A percentile compares a stretch with the other conserved stretches of the same genome.
Conservation (phyloP, 2,888 invertebrate species). For the Cyaniris semiargus region DNA sequence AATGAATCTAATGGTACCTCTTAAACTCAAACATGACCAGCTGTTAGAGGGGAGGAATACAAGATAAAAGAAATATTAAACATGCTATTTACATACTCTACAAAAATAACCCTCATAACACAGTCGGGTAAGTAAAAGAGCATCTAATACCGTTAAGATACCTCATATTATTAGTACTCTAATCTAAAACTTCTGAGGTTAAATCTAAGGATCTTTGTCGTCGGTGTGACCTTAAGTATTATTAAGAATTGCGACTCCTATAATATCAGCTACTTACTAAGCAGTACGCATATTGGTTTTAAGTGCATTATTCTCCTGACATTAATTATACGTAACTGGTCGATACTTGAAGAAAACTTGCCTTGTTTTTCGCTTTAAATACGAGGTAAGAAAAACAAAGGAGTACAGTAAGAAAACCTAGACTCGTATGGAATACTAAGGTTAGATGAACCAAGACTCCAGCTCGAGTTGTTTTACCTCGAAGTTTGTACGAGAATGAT, state of each 20-base stretch:
- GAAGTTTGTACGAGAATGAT: not conserved
- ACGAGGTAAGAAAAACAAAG: not conserved
- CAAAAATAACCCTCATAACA: too few relatives aligned
- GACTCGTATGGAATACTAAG: slow-evolving; percentile 24
- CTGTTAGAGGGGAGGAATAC: too few relatives aligned
- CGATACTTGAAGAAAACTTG: not conserved
- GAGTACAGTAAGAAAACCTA: slow-evolving; percentile 28
- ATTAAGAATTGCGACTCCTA: not conserved
- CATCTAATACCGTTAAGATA: too few relatives aligned
- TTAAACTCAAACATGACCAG: too few relatives aligned
- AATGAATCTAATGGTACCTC: too few relatives aligned
- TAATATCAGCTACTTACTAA: not conserved
- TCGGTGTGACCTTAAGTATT: not conserved
- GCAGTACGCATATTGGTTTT: not conserved
- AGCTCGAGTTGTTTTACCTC: not conserved
- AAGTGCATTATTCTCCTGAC: not conserved
- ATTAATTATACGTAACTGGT: not conserved
- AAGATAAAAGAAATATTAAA: too few relatives aligned
- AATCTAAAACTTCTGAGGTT: too few relatives aligned
- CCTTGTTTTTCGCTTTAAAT: slow-evolving; percentile 4
- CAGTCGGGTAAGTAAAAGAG: too few relatives aligned
- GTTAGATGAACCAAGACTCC: slow-evolving; percentile 4
- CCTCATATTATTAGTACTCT: too few relatives aligned
- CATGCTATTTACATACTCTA: too few relatives aligned
- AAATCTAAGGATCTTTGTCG: too few relatives aligned